Base-by-base conservation (phyloP, 2,797 vertebrate genomes). In the Psittacula echo region DNA sequence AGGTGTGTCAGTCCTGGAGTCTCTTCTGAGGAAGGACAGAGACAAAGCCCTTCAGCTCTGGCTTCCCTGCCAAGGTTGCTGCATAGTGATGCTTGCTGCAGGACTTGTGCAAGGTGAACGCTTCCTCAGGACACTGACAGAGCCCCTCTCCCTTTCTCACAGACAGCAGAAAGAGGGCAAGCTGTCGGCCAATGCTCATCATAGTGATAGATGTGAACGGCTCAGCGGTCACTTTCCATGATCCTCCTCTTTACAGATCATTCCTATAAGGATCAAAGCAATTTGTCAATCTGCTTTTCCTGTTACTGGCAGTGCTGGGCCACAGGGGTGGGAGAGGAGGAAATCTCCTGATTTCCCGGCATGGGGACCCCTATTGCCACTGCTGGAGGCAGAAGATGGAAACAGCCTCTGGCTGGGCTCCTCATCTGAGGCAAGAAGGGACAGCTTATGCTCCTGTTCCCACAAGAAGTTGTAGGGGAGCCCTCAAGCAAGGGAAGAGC, bases 101-200 rank as follows among this genome's bases (percentile, higher is more conserved):
- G 77, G 60, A 32, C 32, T 24, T 60, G 44, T 24, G n/a, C 0
- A 0, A 56, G 41, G 20, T 9, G 18, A 85, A 13, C 0, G 1
- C 20, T 78, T 62, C 34, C 58, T 80, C 17, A 34, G 53, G 18
- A 48, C 20, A 12, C 0, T 1, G 66, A 26, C 27, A 51, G 76
- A 90, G 34, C 5, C 26, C 14, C 17, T 54, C 21, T 77, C 42
- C 39, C 41, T 66, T 34, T 26, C 56, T 26, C 50, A 48, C 0
- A 0, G n/a, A 7, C 21, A 61, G 42, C 64, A 67, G 71, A 9
- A 48, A 50, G 22, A 44, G 22, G 53, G 13, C 0, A 1, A 58
- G 34, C 4, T 68, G 32, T 39, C 51, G 66, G 30, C 17, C 5
- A 2, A 13, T 22, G 11, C 20, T 86, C 39, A 21, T 32, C 1